Conservation (phyloP, 2,113 vertebrate genomes). For the Plestiodon gilberti region DNA sequence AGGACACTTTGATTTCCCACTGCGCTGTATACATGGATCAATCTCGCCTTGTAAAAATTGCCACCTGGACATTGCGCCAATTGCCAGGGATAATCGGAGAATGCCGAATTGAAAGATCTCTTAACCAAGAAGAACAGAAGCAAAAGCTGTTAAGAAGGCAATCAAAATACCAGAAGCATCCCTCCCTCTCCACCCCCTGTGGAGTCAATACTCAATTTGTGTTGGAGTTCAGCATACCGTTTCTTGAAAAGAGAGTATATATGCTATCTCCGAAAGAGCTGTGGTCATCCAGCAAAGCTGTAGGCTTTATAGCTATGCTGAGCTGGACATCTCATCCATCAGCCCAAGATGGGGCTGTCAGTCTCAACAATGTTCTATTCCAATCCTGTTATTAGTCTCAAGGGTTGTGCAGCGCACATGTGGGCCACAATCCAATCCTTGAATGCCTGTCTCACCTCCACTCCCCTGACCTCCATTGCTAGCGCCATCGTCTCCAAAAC, state of each 20-base stretch:
- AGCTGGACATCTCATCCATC: background rate
- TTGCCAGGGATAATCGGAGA: background rate
- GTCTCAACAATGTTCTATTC: background rate
- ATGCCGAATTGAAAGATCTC: background rate
- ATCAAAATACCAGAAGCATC: background rate
- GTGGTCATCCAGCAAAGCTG: background rate
- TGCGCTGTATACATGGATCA: background rate
- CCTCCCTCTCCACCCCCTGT: too few relatives aligned
- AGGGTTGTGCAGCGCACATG: background rate
- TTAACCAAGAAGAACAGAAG: background rate
- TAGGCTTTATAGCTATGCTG: background rate
- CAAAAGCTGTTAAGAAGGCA: background rate
- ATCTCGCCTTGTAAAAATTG: background rate
- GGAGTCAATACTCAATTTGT: conserved; percentile 16
- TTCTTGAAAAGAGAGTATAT: background rate
- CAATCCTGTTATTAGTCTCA: background rate
- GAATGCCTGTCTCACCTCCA: background rate
- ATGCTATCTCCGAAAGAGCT: background rate
- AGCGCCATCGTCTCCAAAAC: background rate
- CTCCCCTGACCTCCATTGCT: too few relatives aligned
- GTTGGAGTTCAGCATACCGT: background rate
- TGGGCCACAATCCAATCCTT: background rate
- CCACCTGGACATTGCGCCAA: background rate
- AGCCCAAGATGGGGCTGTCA: background rate
- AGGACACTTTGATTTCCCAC: background rate